These are phyloP conservation scores for Okamejei kenojei DNA, from an alignment of 2,797 vertebrate genomes.

Conservation along the genomic window DNA sequence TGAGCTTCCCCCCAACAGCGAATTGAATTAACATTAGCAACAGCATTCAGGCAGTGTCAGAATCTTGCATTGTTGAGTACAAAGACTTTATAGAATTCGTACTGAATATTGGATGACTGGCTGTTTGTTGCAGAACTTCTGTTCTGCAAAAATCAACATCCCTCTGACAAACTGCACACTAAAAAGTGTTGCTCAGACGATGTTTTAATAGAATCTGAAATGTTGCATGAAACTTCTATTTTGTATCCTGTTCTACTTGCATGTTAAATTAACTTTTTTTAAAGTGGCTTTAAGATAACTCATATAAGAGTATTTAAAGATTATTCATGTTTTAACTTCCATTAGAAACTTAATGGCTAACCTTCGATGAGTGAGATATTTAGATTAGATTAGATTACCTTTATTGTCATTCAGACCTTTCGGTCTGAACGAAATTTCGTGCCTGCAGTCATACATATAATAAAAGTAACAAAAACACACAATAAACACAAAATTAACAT, in stretches of 20 bases:
- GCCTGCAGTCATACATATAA: too few species aligned
- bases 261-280: background rate
- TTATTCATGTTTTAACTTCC: slow-evolving; percentile 2
- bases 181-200: slow-evolving; percentile 1
- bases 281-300: background rate
- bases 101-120: slow-evolving; percentile 33
- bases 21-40: slow-evolving; percentile 35
- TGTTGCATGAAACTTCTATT: background rate
- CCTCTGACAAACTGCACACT: slow-evolving; percentile 3
- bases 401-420: too few species aligned
- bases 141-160: slow-evolving; percentile 22
- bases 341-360: background rate
- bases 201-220: slow-evolving; percentile 9
- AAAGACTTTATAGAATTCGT: slow-evolving; percentile 26
- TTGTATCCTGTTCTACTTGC: background rate
- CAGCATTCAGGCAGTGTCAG: slow-evolving; percentile 19
- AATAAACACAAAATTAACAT: too few species aligned
- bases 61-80: slow-evolving; percentile 21
- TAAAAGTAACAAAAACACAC: too few species aligned
- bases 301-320: slow-evolving; percentile 16
- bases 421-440: too few species aligned
- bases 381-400: too few species aligned
- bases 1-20: slow-evolving; percentile 18
- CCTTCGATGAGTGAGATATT: slow-evolving; percentile 11
- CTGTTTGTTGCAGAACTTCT: slow-evolving; percentile 34